Evolutionary conservation across 2,113 vertebrate species (phyloP).

Genomic region (Ptyas mucosa): DNA sequence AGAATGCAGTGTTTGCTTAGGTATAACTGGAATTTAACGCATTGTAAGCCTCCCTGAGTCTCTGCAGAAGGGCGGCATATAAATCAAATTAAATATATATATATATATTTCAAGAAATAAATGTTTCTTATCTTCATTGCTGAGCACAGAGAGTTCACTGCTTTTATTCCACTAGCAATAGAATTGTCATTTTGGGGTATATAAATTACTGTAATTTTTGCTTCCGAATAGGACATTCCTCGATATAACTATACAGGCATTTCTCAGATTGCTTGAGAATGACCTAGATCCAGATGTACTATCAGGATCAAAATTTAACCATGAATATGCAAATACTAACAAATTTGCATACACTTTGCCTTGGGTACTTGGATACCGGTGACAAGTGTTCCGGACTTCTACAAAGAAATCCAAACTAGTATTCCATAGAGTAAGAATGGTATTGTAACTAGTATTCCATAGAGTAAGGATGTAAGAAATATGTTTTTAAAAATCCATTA

Average conservation of each 20-base stretch:
- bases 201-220: not conserved
- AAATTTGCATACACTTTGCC: not conserved
- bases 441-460: not conserved
- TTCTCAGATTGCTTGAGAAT: not conserved
- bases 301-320: not conserved
- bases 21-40: not conserved
- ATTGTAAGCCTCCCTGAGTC: too few species aligned
- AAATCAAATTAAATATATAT: too few species aligned
- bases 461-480: not conserved
- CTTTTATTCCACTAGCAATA: too few species aligned
- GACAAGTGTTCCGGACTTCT: not conserved
- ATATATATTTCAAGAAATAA: not conserved
- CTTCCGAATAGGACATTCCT: not conserved
- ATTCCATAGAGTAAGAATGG: not conserved
- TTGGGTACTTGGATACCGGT: not conserved
- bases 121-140: not conserved
- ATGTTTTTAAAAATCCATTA: not conserved
- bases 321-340: conserved; percentile 29
- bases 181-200: not conserved
- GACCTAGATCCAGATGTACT: not conserved
- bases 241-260: not conserved
- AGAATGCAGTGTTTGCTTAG: not conserved
- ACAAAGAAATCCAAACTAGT: rapidly evolving
- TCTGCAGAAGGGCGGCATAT: too few species aligned
- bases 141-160: not conserved